Conservation (phyloP, 2,113 vertebrate species). For the Chloebia gouldiae region DNA sequence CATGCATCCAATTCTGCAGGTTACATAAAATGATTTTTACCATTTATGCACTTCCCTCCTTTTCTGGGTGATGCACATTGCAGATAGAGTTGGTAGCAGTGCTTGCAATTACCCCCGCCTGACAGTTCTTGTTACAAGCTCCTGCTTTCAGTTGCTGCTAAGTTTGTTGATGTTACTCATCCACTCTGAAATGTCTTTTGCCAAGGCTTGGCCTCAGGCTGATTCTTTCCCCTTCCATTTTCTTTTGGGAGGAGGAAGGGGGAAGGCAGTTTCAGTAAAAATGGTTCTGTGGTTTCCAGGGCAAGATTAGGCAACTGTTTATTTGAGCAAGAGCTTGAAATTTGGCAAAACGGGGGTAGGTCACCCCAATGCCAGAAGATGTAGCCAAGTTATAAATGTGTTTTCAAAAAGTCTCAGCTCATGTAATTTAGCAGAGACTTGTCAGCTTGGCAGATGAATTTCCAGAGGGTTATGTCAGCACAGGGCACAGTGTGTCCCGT, state of each 20-base stretch:
- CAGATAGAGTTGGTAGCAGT: not conserved
- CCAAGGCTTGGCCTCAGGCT: not conserved
- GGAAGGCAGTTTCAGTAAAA: slow-evolving; percentile 46
- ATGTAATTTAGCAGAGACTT: not conserved
- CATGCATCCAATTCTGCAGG: not conserved
- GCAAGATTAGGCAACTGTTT: slow-evolving; percentile 48
- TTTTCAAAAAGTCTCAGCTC: slow-evolving; percentile 3
- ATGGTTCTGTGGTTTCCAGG: slow-evolving; percentile 31
- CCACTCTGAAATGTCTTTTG: slow-evolving; percentile 2
- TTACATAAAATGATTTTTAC: not conserved
- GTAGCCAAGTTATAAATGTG: not conserved
- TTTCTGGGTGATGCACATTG: not conserved
- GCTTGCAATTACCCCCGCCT: not conserved
- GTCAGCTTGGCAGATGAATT: not conserved
- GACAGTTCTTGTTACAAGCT: not conserved
- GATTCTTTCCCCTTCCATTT: slow-evolving; percentile 34
- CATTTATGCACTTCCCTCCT: not conserved
- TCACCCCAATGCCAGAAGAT: not conserved
- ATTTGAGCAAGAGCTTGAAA: slow-evolving; percentile 48
- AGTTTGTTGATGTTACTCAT: slow-evolving; percentile 27
- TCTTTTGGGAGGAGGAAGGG: not conserved
- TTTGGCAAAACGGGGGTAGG: not conserved
- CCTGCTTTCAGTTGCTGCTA: not conserved
- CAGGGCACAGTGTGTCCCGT: not conserved
- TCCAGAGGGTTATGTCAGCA: not conserved